Evolutionary conservation across 2,888 invertebrate genomes (phyloP).

Genomic region (Tenthredo notha): DNA sequence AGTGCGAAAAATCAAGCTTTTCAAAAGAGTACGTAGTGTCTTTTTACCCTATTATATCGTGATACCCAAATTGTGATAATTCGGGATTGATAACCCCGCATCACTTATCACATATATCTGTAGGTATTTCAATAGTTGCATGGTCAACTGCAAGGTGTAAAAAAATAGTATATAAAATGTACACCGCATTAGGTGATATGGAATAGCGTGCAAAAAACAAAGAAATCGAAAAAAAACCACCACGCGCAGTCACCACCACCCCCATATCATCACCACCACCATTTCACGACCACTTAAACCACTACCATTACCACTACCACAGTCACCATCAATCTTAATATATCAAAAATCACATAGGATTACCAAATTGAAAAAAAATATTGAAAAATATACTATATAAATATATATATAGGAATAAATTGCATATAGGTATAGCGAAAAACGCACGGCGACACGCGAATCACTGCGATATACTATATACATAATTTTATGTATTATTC

Average conservation of each 20-base stretch:
- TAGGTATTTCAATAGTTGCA: neutral
- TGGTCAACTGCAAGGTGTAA: neutral
- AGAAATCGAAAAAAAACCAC: neutral
- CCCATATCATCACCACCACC: slow-evolving; percentile 21
- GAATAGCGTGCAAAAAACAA: slow-evolving; percentile 6
- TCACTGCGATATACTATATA: slow-evolving; percentile 29
- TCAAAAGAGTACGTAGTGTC: neutral
- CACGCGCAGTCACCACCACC: slow-evolving; percentile 19
- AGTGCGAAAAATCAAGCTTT: neutral
- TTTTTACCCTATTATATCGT: neutral
- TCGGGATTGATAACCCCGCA: neutral
- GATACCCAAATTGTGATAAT: neutral
- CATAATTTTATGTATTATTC: neutral
- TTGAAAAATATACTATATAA: neutral
- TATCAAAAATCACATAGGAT: slow-evolving; percentile 52
- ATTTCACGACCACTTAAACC: slow-evolving; percentile 32
- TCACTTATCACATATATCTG: neutral
- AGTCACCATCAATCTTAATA: slow-evolving; percentile 34
- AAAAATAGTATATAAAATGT: neutral
- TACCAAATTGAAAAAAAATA: neutral
- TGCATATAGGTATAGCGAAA: neutral
- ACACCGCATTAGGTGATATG: neutral
- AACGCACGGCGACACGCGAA: slow-evolving; percentile 36
- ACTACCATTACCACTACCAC: slow-evolving; percentile 50
- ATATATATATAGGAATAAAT: slow-evolving; percentile 40